A percentile compares a stretch with the other conserved stretches of the same genome.
phyloP scores from a whole-genome alignment of 2,888 invertebrate genomes.

The Eueremaeus valkanovi region DNA sequence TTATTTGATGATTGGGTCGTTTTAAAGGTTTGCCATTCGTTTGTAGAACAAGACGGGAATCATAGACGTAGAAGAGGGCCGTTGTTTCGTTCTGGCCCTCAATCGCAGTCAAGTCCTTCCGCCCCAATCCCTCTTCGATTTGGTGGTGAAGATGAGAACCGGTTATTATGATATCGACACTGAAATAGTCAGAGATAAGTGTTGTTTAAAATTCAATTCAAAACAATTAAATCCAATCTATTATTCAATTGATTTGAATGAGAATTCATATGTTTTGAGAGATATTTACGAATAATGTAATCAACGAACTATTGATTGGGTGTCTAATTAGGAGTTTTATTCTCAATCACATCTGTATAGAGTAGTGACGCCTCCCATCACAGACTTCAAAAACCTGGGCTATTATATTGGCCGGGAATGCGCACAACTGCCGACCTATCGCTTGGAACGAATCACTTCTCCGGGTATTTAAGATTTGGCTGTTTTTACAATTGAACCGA shows the following conservation, averaged over 20 bases:
- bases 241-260: too few relatives aligned
- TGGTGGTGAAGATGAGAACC: conserved; percentile 68
- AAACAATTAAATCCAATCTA: too few relatives aligned
- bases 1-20: neutral
- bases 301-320: too few relatives aligned
- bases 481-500: neutral
- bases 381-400: conserved; percentile 62
- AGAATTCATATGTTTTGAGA: too few relatives aligned
- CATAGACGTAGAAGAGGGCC: conserved; percentile 66
- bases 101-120: conserved; percentile 71
- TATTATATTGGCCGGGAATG: conserved; percentile 69
- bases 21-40: conserved; percentile 33
- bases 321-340: too few relatives aligned
- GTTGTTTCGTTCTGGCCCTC: conserved; percentile 87
- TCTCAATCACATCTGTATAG: too few relatives aligned
- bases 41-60: conserved; percentile 68
- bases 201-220: too few relatives aligned
- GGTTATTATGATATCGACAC: conserved; percentile 75
- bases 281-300: too few relatives aligned
- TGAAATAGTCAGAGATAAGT: conserved; percentile 67
- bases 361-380: conserved; percentile 67
- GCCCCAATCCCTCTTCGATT: conserved; percentile 73
- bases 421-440: conserved; percentile 65
- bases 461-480: conserved; percentile 57
- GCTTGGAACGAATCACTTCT: conserved; percentile 64